These are phyloP conservation scores for Perccottus glenii DNA, from an alignment of 2,113 vertebrate genomes.

Conservation along the genomic window DNA sequence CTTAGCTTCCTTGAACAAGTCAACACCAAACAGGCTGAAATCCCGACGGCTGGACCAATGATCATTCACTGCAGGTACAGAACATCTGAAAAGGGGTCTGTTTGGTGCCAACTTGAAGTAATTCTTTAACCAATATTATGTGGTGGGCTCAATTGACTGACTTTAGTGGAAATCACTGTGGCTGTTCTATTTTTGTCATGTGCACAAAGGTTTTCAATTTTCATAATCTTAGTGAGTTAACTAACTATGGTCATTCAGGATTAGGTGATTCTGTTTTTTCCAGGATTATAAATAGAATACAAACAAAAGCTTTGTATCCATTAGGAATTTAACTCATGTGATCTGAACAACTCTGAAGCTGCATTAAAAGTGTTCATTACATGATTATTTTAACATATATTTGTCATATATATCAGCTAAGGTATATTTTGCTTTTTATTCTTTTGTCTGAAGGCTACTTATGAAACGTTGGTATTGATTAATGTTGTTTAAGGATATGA, in stretches of 20 bases:
- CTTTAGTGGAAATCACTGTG: no score
- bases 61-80: constrained; percentile 94
- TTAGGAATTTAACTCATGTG: constrained; percentile 50
- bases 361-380: constrained; percentile 18
- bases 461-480: background rate
- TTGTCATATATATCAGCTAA: no score
- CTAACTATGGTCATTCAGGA: constrained; percentile 18
- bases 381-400: constrained; percentile 6
- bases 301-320: constrained; percentile 59
- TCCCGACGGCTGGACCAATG: constrained; percentile 82
- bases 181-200: background rate
- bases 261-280: constrained; percentile 34
- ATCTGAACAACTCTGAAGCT: constrained; percentile 19
- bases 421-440: no score
- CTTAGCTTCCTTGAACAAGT: constrained; percentile 93
- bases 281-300: constrained; percentile 51
- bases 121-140: background rate
- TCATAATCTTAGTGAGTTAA: constrained; percentile 4
- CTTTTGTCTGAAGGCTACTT: no score
- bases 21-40: constrained; percentile 84
- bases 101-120: background rate
- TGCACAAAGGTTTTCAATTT: background rate
- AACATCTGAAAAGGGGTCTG: background rate
- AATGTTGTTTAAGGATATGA: background rate
- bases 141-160: no score